Conservation (phyloP, 2,888 invertebrate genomes). For the Calameuta filiformis region DNA sequence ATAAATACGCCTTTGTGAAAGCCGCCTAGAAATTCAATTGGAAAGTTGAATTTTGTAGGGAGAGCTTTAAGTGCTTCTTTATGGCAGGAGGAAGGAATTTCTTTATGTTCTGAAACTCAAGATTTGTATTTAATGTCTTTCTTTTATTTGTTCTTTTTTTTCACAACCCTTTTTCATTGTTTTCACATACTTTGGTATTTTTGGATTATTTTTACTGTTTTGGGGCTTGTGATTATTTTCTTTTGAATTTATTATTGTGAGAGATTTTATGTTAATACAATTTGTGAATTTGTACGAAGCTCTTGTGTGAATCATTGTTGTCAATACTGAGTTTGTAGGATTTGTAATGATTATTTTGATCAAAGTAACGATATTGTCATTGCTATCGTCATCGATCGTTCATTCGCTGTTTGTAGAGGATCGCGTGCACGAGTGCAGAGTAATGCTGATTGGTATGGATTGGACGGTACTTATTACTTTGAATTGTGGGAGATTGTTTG, state of each 20-base stretch:
- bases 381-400: neutral
- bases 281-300: neutral
- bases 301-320: neutral
- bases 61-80: constrained; percentile 10
- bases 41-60: constrained; percentile 42
- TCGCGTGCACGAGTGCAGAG: neutral
- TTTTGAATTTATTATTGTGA: neutral
- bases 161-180: neutral
- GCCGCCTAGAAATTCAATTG: constrained; percentile 53
- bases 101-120: neutral
- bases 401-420: neutral
- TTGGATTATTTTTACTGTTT: neutral
- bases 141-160: neutral
- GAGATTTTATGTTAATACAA: accelerated
- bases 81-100: neutral
- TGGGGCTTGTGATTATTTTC: neutral
- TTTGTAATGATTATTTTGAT: neutral
- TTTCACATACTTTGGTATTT: neutral
- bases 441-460: neutral
- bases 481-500: neutral
- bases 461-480: neutral
- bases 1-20: constrained; percentile 54
- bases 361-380: neutral
- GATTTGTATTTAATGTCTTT: neutral
- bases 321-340: neutral